Evolutionary conservation across 2,797 vertebrate genomes (phyloP).

Genomic region (Nasua narica): DNA sequence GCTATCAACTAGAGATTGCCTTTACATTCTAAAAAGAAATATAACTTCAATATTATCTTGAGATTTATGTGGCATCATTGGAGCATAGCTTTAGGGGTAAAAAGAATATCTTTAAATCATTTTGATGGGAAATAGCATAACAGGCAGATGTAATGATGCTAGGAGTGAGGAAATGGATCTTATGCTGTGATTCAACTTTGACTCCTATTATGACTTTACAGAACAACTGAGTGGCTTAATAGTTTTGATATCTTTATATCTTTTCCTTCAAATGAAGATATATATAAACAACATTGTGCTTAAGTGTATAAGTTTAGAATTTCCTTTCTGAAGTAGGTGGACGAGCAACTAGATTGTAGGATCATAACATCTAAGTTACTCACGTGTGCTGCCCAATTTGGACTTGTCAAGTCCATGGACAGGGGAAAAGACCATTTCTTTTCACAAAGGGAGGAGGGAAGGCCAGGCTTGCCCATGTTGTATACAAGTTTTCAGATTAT

Average conservation of each 20-base stretch:
- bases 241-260: background rate
- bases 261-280: conserved; percentile 29
- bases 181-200: conserved; percentile 17
- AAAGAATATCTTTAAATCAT: conserved; percentile 50
- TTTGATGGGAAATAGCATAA: conserved; percentile 17
- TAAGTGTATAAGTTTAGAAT: background rate
- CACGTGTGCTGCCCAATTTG: background rate
- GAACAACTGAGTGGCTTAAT: conserved; percentile 5
- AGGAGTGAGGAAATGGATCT: conserved; percentile 26
- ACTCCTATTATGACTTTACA: conserved; percentile 38
- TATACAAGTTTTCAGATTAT: background rate
- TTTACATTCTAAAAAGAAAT: conserved; percentile 45
- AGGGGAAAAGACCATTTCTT: background rate
- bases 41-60: conserved; percentile 16
- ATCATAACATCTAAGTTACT: background rate
- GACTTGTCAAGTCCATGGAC: background rate
- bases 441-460: background rate
- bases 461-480: too few relatives aligned
- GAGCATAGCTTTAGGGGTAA: background rate
- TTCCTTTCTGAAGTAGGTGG: background rate
- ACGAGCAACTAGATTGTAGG: background rate
- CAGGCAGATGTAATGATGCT: background rate
- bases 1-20: conserved; percentile 31
- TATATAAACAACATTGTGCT: background rate
- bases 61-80: conserved; percentile 49